Evolutionary conservation across 2,888 invertebrate genomes (phyloP).

Genomic region (Pseudanteris insignis): DNA sequence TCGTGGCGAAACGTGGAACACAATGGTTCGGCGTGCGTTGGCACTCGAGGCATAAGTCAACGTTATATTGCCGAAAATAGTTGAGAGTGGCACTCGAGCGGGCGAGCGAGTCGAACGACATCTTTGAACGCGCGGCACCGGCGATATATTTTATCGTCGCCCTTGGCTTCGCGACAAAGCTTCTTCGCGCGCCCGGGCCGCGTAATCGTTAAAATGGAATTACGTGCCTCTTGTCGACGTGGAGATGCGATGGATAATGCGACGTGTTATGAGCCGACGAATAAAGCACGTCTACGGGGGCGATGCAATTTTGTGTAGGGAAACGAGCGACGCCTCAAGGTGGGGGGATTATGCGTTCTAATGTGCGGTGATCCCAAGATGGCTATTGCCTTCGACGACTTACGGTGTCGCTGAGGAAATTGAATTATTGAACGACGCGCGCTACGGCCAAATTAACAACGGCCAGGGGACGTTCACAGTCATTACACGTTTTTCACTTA

Average conservation of each 20-base stretch:
- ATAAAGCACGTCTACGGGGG: slow-evolving; percentile 36
- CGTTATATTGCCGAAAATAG: slow-evolving; percentile 65
- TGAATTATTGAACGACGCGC: too few species aligned
- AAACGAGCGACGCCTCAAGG: slow-evolving; percentile 36
- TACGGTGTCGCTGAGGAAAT: slow-evolving; percentile 25
- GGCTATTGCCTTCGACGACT: slow-evolving; percentile 35
- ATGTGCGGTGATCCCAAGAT: slow-evolving; percentile 36
- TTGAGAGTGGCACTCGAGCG: slow-evolving; percentile 61
- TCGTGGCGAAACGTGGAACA: slow-evolving; percentile 62
- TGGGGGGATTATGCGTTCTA: slow-evolving; percentile 33
- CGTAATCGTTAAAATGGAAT: slow-evolving; percentile 50
- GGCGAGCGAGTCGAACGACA: too few species aligned
- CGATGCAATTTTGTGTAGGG: slow-evolving; percentile 34
- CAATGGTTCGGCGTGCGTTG: slow-evolving; percentile 30
- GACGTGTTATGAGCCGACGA: slow-evolving; percentile 35
- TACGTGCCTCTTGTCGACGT: slow-evolving; percentile 29
- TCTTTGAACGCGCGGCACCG: slow-evolving; percentile 24
- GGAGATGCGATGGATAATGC: slow-evolving; percentile 42
- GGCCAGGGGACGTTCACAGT: too few species aligned
- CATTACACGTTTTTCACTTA: too few species aligned
- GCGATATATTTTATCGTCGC: slow-evolving; percentile 55
- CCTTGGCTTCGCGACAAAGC: slow-evolving; percentile 50
- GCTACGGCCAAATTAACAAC: too few species aligned
- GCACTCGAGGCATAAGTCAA: slow-evolving; percentile 63
- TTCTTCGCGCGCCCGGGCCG: slow-evolving; percentile 24